Evolutionary conservation across 30 jellyfish, hydroid and myxozoan genomes (phyloP).

Genomic region (Rhopilema esculentum): DNA sequence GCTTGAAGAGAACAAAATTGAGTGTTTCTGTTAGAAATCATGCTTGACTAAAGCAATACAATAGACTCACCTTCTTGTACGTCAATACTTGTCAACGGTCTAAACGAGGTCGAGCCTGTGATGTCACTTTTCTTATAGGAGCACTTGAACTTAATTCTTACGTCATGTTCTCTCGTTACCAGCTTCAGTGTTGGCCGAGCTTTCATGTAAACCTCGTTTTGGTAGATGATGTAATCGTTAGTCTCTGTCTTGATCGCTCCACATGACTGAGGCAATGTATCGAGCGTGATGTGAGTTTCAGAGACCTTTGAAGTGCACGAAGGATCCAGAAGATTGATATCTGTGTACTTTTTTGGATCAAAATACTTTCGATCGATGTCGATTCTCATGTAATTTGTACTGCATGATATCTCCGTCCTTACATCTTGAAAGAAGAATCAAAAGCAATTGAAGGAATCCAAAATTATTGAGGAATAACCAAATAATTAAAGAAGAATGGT

Average conservation of each 20-base stretch:
- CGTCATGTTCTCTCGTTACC: slow-evolving; percentile 49
- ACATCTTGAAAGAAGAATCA: slow-evolving; percentile 13
- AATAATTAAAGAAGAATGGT: no score
- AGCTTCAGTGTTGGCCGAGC: slow-evolving; percentile 16
- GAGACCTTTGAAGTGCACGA: slow-evolving; percentile 21
- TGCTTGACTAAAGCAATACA: no score
- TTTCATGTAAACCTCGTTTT: slow-evolving; percentile 48
- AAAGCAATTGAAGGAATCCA: no score
- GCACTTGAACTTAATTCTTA: slow-evolving; percentile 22
- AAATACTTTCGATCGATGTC: slow-evolving; percentile 36
- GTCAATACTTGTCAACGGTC: slow-evolving; percentile 26
- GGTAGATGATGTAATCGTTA: slow-evolving; percentile 26
- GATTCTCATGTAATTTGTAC: slow-evolving; percentile 37
- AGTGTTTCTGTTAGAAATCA: no score
- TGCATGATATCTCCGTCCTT: slow-evolving; percentile 33
- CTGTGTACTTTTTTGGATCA: slow-evolving; percentile 4
- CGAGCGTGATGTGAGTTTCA: slow-evolving; percentile 18
- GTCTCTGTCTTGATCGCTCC: slow-evolving; percentile 36
- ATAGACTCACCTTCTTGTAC: slow-evolving; percentile 41
- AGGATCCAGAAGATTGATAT: slow-evolving; percentile 21
- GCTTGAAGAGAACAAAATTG: no score
- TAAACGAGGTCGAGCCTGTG: background rate
- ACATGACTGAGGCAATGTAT: slow-evolving; percentile 24
- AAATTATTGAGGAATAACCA: no score
- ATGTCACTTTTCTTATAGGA: slow-evolving; percentile 18